Evolutionary conservation across 1,140 invertebrate genomes (phyloP).

Genomic region (Andrena cerasifolii): DNA sequence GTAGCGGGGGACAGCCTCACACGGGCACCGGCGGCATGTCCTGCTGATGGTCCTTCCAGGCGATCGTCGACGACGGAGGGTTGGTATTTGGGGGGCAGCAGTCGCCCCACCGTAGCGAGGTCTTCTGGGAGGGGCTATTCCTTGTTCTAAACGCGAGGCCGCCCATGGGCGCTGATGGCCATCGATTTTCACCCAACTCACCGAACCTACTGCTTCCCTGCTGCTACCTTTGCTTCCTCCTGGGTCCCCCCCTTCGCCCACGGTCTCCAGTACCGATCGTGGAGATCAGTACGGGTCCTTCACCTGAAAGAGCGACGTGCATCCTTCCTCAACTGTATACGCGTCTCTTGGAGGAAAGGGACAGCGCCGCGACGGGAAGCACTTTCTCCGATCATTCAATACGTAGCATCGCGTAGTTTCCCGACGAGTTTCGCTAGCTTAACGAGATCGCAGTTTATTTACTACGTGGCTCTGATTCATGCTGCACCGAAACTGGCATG

Average conservation of each 20-base stretch:
- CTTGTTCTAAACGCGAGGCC: constrained; percentile 96
- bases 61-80: constrained; percentile 72
- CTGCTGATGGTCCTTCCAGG: constrained; percentile 75
- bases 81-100: constrained; percentile 85
- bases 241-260: constrained; percentile 8
- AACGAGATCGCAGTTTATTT: no score
- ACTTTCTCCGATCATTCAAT: neutral
- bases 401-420: no score
- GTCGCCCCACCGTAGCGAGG: constrained; percentile 96
- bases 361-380: neutral
- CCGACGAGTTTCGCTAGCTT: no score
- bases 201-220: constrained; percentile 59
- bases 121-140: constrained; percentile 97
- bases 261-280: constrained; percentile 42
- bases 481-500: no score
- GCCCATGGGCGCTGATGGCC: constrained; percentile 91
- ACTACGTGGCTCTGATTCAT: no score
- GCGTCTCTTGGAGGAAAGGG: no score
- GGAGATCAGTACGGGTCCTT: constrained; percentile 34
- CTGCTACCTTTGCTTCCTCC: constrained; percentile 49
- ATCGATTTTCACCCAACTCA: constrained; percentile 79
- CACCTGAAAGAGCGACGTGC: constrained; percentile 43
- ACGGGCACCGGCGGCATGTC: constrained; percentile 77
- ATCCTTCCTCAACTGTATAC: neutral
- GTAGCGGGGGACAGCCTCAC: constrained; percentile 81